Evolutionary conservation across 2,888 invertebrate species (phyloP).

Genomic region (Drosophila eohydei): DNA sequence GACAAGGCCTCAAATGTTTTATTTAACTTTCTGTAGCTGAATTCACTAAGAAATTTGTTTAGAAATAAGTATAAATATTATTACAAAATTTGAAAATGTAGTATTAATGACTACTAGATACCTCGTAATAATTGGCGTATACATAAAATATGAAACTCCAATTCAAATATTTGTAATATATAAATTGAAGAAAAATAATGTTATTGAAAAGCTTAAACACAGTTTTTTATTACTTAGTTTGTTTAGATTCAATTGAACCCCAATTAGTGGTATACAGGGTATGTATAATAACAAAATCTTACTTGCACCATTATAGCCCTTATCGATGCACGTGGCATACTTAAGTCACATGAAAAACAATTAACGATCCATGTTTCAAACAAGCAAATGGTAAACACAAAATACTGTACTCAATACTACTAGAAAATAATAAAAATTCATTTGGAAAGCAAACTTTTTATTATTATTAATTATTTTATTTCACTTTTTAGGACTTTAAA

Average conservation of each 20-base stretch:
- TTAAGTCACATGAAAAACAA: conserved; percentile 41
- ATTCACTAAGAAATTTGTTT: background rate
- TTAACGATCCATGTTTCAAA: conserved; percentile 5
- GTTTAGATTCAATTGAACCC: background rate
- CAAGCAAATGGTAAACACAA: background rate
- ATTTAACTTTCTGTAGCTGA: too few relatives aligned
- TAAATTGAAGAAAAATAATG: background rate
- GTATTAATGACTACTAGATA: background rate
- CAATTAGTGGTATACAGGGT: background rate
- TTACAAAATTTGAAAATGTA: background rate
- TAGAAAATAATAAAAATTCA: background rate
- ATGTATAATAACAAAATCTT: background rate
- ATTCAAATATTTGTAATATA: background rate
- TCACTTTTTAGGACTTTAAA: too few relatives aligned
- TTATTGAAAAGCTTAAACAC: background rate
- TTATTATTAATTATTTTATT: too few relatives aligned
- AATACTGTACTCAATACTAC: too few relatives aligned
- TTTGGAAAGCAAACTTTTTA: too few relatives aligned
- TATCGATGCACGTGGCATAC: conserved; percentile 23
- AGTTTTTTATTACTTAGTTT: background rate
- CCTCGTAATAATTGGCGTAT: background rate
- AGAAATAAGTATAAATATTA: background rate
- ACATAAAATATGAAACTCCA: background rate
- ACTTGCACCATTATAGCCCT: background rate
- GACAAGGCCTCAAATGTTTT: too few relatives aligned